phyloP scores from a whole-genome alignment of 2,797 vertebrate genomes.

The Epinephelus awoara region DNA sequence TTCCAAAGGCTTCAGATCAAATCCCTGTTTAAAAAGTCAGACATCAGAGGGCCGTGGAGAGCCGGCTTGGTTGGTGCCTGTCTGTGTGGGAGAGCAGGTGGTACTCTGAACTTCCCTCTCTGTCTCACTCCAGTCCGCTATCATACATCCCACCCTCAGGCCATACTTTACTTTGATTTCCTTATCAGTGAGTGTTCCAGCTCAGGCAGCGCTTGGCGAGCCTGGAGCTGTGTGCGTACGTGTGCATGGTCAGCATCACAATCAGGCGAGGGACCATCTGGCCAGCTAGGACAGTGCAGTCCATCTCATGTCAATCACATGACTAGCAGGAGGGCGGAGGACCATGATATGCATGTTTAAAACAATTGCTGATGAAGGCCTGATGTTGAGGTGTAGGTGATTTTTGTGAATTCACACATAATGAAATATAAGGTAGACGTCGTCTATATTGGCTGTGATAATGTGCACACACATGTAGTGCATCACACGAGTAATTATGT shows the following conservation, averaged over 20 bases:
- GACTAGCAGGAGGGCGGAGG: not conserved
- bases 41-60: conserved; percentile 47
- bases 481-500: not conserved
- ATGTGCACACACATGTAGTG: not conserved
- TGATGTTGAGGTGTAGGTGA: too few relatives aligned
- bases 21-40: conserved; percentile 64
- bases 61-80: conserved; percentile 12
- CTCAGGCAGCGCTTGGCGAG: conserved; percentile 38
- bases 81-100: conserved; percentile 61
- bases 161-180: conserved; percentile 69
- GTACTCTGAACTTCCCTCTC: conserved; percentile 48
- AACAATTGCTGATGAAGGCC: not conserved
- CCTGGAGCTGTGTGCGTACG: conserved; percentile 34
- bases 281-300: conserved; percentile 20
- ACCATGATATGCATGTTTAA: not conserved
- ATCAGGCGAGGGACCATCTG: conserved; percentile 47
- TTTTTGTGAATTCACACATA: not conserved
- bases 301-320: conserved; percentile 22
- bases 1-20: conserved; percentile 61
- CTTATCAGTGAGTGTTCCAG: conserved; percentile 57
- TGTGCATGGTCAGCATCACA: conserved; percentile 43
- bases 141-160: conserved; percentile 60
- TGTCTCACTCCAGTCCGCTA: conserved; percentile 35
- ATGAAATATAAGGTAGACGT: not conserved
- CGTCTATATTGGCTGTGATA: not conserved